phyloP scores from a whole-genome alignment of 53 echinoderm and acorn worm genomes.

The Antedon mediterranea region DNA sequence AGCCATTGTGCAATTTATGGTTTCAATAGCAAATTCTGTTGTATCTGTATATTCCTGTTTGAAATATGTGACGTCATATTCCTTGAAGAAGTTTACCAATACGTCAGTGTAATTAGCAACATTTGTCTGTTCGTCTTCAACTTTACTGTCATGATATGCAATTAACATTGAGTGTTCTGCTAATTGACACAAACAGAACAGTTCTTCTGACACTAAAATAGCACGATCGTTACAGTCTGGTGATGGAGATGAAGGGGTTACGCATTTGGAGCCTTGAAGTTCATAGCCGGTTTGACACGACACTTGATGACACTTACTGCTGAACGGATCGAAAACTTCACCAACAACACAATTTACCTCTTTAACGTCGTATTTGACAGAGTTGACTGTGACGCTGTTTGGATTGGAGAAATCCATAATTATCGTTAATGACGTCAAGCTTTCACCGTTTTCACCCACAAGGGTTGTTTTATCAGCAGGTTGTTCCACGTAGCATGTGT shows the following conservation, averaged over 20 bases:
- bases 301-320: slow-evolving; percentile 3
- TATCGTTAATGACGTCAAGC: neutral
- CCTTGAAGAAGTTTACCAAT: neutral
- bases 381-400: neutral
- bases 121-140: neutral
- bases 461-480: neutral
- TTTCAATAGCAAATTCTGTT: neutral
- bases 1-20: neutral
- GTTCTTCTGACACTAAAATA: neutral
- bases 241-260: neutral
- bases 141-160: neutral
- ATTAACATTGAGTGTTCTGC: neutral
- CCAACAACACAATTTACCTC: slow-evolving; percentile 5
- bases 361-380: slow-evolving; percentile 2
- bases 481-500: neutral
- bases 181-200: neutral
- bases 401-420: neutral
- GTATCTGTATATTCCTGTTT: neutral
- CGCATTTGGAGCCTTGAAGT: neutral
- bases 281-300: neutral
- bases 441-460: neutral
- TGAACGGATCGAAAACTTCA: slow-evolving; percentile 24
- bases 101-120: neutral
- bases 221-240: neutral
- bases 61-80: neutral